Evolutionary conservation across 2,888 invertebrate genomes (phyloP), one percentile per base, ranked within the genome.

Genomic region (Scrobipalpa atriplicella): DNA sequence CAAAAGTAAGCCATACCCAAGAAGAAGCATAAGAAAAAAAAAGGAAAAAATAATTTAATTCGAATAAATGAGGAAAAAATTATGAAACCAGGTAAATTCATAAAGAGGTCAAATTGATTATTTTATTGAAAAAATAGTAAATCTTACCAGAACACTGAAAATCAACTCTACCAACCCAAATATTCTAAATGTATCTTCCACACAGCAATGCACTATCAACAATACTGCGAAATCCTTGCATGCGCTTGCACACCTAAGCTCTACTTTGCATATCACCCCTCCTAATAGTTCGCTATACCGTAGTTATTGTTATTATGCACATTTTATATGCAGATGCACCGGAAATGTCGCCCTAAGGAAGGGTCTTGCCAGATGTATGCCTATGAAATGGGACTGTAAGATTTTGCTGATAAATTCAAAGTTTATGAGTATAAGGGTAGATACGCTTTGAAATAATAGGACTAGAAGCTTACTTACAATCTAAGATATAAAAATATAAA

Each of bases 191-290:
- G 54, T 54, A 19, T 19, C 54, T 18, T 54, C 54, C 8, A 58
- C 29, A 18, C 36, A 2, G 36, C 58, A 36, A 19, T 36, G 58
- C 36, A 36, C n/a, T 29, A 3, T 9, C 0, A 21, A n/a, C n/a
- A 36, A 58, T 5, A 58, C 58, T 36, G 16, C 58, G 36, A 10
- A 36, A 2, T 38, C 63, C 13, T 29, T 9, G 7, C 51, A 47
- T 61, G 65, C 38, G 64, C 56, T 36, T 58, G 60, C 64, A 18
- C 58, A 58, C 38, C 58, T 58, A 54, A 66, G 65, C 67, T 60
- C 81, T 86, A 78, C 84, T 87, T 87, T 87, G 87, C 87, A 88
- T 88, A 86, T 77, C 82, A 81, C 83, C 86, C 85, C 77, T 80
- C 68, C 72, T 75, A 78, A 81, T 78, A 72, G 52, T 52, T 52